These are phyloP conservation scores for Meliscaeva auricollis DNA, from an alignment of 2,888 invertebrate species.

Conservation along the genomic window DNA sequence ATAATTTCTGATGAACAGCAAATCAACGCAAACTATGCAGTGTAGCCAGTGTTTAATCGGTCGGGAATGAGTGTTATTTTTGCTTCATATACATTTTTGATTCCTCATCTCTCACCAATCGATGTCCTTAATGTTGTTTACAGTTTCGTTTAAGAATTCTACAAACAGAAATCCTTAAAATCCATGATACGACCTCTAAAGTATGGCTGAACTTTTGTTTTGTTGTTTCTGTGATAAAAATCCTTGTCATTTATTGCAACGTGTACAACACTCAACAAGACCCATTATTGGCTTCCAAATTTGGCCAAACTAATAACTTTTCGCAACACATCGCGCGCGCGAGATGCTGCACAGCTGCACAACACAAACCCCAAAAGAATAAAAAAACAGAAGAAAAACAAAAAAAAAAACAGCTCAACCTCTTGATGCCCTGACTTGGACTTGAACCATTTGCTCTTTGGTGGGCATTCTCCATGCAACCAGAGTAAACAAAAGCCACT, in stretches of 20 bases:
- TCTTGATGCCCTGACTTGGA: slow-evolving; percentile 45
- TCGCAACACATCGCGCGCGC: slow-evolving; percentile 55
- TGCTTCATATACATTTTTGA: too few relatives aligned
- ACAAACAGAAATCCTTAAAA: background rate
- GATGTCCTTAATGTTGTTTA: too few relatives aligned
- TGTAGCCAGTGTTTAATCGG: too few relatives aligned
- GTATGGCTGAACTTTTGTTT: slow-evolving; percentile 25
- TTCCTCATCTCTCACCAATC: too few relatives aligned
- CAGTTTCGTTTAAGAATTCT: too few relatives aligned
- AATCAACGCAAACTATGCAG: too few relatives aligned
- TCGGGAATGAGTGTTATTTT: too few relatives aligned
- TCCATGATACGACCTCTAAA: slow-evolving; percentile 37
- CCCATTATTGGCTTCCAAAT: slow-evolving; percentile 71
- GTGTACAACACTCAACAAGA: slow-evolving; percentile 58
- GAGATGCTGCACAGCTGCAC: slow-evolving; percentile 55
- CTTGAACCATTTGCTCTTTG: slow-evolving; percentile 10
- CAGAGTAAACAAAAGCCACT: slow-evolving; percentile 67
- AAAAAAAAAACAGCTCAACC: slow-evolving; percentile 31
- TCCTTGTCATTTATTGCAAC: slow-evolving; percentile 61
- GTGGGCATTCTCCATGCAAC: slow-evolving; percentile 35
- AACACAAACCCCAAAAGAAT: slow-evolving; percentile 12
- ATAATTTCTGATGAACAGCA: too few relatives aligned
- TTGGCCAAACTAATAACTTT: slow-evolving; percentile 75
- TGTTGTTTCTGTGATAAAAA: slow-evolving; percentile 45
- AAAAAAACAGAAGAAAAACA: slow-evolving; percentile 3